Evolutionary conservation across 2,888 invertebrate genomes (phyloP).

Genomic region (Mechanitis messenoides): DNA sequence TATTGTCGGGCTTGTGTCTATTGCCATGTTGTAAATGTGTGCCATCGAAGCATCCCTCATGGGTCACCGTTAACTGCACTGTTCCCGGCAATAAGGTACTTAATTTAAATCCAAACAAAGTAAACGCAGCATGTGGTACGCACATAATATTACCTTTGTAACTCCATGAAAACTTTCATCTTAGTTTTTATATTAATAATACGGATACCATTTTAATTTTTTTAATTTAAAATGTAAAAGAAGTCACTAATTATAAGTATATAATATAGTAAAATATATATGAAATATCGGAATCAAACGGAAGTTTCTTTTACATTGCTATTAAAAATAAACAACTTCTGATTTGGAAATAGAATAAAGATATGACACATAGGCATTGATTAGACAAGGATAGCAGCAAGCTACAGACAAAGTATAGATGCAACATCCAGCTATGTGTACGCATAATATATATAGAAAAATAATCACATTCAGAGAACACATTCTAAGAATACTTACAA

Average conservation of each 20-base stretch:
- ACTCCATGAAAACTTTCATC: conserved; percentile 9
- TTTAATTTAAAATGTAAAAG: not conserved
- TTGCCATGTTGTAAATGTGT: conserved; percentile 77
- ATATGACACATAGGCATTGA: conserved; percentile 8
- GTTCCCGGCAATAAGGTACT: conserved; percentile 78
- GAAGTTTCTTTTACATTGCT: conserved; percentile 4
- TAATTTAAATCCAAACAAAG: conserved; percentile 27
- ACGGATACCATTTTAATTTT: not conserved
- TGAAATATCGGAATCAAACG: not conserved
- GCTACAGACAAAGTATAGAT: not conserved
- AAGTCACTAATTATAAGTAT: not conserved
- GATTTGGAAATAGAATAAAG: conserved; percentile 6
- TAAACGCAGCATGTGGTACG: conserved; percentile 26
- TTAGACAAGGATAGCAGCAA: conserved; percentile 6
- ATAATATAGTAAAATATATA: not conserved
- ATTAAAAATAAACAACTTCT: conserved; percentile 4
- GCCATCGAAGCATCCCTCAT: conserved; percentile 72
- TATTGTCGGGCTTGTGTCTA: conserved; percentile 62
- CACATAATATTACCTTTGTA: conserved; percentile 8
- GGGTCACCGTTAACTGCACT: conserved; percentile 81
- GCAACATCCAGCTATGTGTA: conserved; percentile 3
- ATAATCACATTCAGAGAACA: not conserved
- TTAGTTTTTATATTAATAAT: not conserved
- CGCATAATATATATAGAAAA: not conserved
- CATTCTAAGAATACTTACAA: not conserved